Percentiles rank a stretch among this genome's conserved stretches.
Conservation (phyloP, 2,888 invertebrate species). For the Lithophane leautieri region DNA sequence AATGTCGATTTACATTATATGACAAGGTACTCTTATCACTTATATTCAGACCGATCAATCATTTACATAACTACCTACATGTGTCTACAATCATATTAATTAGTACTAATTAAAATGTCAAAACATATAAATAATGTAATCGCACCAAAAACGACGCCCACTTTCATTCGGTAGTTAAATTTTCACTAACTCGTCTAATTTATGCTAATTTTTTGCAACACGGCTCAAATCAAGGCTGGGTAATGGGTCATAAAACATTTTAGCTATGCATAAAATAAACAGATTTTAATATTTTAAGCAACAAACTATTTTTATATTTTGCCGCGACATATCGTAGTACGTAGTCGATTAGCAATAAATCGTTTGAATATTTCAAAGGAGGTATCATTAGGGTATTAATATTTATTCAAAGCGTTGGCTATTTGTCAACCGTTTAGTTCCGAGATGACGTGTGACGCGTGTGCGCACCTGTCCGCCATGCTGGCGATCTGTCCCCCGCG, state of each 20-base stretch:
- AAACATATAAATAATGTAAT: constrained; percentile 62
- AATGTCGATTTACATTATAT: neutral
- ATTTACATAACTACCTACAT: constrained; percentile 35
- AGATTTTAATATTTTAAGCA: constrained; percentile 29
- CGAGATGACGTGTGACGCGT: constrained; percentile 43
- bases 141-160: constrained; percentile 66
- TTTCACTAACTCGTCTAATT: constrained; percentile 65
- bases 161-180: constrained; percentile 62
- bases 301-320: constrained; percentile 14
- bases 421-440: constrained; percentile 57
- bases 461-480: constrained; percentile 54
- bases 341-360: constrained; percentile 23
- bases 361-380: constrained; percentile 24
- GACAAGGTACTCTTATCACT: constrained; percentile 24
- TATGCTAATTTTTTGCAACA: constrained; percentile 73
- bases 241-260: constrained; percentile 32
- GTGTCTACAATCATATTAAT: constrained; percentile 58
- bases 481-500: constrained; percentile 53
- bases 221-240: constrained; percentile 68
- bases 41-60: constrained; percentile 24
- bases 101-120: constrained; percentile 68
- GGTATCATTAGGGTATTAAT: constrained; percentile 23
- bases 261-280: constrained; percentile 51
- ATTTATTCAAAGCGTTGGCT: constrained; percentile 32
- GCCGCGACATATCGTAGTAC: neutral